phyloP scores from a whole-genome alignment of 2,113 vertebrate species.

The Perca schrenkii region DNA sequence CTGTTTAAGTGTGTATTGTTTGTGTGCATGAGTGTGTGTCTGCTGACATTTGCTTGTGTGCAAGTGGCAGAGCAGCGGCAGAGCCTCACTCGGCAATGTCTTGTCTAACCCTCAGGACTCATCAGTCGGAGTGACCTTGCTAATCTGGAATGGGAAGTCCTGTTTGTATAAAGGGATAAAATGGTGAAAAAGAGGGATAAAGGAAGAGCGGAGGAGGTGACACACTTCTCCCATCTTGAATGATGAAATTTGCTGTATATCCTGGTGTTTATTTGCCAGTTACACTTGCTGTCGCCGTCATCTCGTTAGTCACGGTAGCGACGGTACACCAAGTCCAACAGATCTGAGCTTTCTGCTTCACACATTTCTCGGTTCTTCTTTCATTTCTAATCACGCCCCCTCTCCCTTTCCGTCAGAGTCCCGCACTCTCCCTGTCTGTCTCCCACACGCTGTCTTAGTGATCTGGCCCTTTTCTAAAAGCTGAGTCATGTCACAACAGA shows the following conservation, averaged over 20 bases:
- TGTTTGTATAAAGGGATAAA: constrained; percentile 52
- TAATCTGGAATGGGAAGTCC: constrained; percentile 41
- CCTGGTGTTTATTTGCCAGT: constrained; percentile 61
- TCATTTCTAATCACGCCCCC: constrained; percentile 60
- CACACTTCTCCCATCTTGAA: constrained; percentile 42
- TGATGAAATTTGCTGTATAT: constrained; percentile 51
- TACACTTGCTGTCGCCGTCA: constrained; percentile 40
- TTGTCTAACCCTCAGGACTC: constrained; percentile 32
- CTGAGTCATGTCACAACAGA: constrained; percentile 72
- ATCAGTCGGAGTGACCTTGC: constrained; percentile 56
- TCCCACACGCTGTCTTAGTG: constrained; percentile 61
- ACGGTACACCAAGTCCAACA: constrained; percentile 53
- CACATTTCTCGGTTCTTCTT: constrained; percentile 55
- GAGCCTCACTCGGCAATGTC: neutral
- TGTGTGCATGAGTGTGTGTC: constrained; percentile 24
- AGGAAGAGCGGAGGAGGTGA: constrained; percentile 55
- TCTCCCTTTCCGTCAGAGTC: constrained; percentile 49
- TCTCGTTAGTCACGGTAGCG: constrained; percentile 63
- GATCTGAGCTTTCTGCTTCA: constrained; percentile 50
- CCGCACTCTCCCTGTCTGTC: constrained; percentile 47
- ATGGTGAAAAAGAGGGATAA: constrained; percentile 35
- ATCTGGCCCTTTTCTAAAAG: constrained; percentile 55
- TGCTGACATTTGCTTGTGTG: constrained; percentile 38
- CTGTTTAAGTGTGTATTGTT: constrained; percentile 60
- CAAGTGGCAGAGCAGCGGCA: neutral